Evolutionary conservation across 2,888 invertebrate species (phyloP).

Genomic region (Ophion ellenae): DNA sequence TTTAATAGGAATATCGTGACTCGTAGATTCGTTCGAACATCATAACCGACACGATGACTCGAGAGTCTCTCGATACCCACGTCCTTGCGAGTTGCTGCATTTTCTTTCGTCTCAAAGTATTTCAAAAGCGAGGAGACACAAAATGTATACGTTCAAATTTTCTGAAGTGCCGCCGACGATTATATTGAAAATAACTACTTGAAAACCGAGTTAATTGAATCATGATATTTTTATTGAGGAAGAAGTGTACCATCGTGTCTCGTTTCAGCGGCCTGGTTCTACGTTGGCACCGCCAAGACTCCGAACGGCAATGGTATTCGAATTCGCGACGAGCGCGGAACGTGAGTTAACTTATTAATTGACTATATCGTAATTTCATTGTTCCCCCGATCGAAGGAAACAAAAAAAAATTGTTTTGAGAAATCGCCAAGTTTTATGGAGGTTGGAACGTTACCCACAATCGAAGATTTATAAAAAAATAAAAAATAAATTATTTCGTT

Average conservation of each 20-base stretch:
- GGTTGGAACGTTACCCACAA: no score
- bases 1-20: no score
- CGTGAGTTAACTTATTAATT: slow-evolving; percentile 82
- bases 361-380: slow-evolving; percentile 8
- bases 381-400: slow-evolving; percentile 8
- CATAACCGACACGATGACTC: no score
- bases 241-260: slow-evolving; percentile 19
- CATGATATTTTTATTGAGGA: neutral
- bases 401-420: slow-evolving; percentile 6
- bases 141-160: no score
- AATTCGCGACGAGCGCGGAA: slow-evolving; percentile 93
- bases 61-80: no score
- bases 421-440: neutral
- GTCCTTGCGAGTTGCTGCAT: no score
- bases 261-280: slow-evolving; percentile 94
- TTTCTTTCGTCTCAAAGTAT: neutral
- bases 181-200: no score
- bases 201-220: no score
- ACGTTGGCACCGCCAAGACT: slow-evolving; percentile 90
- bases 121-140: neutral
- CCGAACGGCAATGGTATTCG: slow-evolving; percentile 89
- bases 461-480: no score
- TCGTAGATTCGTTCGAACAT: no score
- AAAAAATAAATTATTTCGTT: no score
- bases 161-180: no score